phyloP scores from a whole-genome alignment of 2,888 invertebrate genomes.

The Pyrrhosoma nymphula region DNA sequence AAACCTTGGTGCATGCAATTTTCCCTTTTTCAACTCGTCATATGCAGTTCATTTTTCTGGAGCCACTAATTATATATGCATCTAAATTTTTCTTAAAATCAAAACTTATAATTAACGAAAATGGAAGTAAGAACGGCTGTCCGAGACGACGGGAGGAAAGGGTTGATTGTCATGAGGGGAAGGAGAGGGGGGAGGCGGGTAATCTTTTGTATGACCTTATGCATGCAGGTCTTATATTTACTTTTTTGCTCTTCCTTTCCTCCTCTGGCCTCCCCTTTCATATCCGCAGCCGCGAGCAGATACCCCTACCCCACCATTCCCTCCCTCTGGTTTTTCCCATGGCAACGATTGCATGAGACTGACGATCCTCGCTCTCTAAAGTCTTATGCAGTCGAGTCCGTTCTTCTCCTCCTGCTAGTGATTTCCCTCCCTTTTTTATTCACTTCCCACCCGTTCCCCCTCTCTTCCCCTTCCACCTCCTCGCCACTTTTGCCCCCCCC shows the following conservation, averaged over 20 bases:
- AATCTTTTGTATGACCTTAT: not conserved
- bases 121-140: too few relatives aligned
- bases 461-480: not conserved
- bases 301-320: not conserved
- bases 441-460: not conserved
- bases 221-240: not conserved
- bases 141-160: too few relatives aligned
- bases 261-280: too few relatives aligned
- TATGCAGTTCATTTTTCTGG: too few relatives aligned
- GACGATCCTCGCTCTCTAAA: not conserved
- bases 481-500: too few relatives aligned
- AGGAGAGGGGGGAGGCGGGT: not conserved
- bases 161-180: not conserved
- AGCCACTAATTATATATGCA: too few relatives aligned
- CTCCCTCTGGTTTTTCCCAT: not conserved
- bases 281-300: not conserved
- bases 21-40: too few relatives aligned
- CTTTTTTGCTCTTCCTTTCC: not conserved
- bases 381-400: conserved; percentile 22
- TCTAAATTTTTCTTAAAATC: too few relatives aligned
- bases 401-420: not conserved
- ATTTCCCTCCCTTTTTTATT: not conserved
- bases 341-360: not conserved
- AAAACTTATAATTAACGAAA: too few relatives aligned
- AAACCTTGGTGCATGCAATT: too few relatives aligned